Percentiles rank a stretch among this genome's conserved stretches.
phyloP scores from a whole-genome alignment of 1,140 invertebrate species.

The Drosophila seguyi region DNA sequence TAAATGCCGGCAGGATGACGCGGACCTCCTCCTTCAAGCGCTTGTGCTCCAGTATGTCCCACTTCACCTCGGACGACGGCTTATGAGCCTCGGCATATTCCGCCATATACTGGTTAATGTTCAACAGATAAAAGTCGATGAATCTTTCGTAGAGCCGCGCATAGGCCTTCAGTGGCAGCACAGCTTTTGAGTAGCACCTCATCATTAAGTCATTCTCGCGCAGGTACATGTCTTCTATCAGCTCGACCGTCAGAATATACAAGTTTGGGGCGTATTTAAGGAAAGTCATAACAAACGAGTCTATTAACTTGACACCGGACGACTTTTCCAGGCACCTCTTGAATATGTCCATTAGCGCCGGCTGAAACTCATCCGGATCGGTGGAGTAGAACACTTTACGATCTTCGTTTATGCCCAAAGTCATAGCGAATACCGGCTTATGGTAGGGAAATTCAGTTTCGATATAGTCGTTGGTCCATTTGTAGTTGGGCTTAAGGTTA shows the following conservation, averaged over 20 bases:
- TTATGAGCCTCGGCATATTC: slow-evolving; percentile 49
- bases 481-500: slow-evolving; percentile 39
- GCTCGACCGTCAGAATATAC: slow-evolving; percentile 73
- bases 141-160: slow-evolving; percentile 64
- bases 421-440: slow-evolving; percentile 71
- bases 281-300: slow-evolving; percentile 58
- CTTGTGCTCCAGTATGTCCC: slow-evolving; percentile 74
- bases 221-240: slow-evolving; percentile 73
- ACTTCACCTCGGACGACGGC: slow-evolving; percentile 68
- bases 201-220: slow-evolving; percentile 47
- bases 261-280: slow-evolving; percentile 73
- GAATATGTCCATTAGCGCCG: slow-evolving; percentile 64
- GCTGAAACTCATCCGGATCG: slow-evolving; percentile 74
- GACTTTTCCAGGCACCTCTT: slow-evolving; percentile 68
- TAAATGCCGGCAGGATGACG: slow-evolving; percentile 63
- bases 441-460: slow-evolving; percentile 66
- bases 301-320: slow-evolving; percentile 62
- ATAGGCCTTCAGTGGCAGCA: slow-evolving; percentile 65
- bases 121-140: slow-evolving; percentile 69
- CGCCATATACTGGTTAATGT: slow-evolving; percentile 54
- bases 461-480: slow-evolving; percentile 73
- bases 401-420: slow-evolving; percentile 63
- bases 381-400: slow-evolving; percentile 72
- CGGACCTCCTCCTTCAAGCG: slow-evolving; percentile 72
- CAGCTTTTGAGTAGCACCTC: slow-evolving; percentile 60